These are phyloP conservation scores for Seriola dumerili DNA, from an alignment of 2,113 vertebrate species.

Conservation along the genomic window DNA sequence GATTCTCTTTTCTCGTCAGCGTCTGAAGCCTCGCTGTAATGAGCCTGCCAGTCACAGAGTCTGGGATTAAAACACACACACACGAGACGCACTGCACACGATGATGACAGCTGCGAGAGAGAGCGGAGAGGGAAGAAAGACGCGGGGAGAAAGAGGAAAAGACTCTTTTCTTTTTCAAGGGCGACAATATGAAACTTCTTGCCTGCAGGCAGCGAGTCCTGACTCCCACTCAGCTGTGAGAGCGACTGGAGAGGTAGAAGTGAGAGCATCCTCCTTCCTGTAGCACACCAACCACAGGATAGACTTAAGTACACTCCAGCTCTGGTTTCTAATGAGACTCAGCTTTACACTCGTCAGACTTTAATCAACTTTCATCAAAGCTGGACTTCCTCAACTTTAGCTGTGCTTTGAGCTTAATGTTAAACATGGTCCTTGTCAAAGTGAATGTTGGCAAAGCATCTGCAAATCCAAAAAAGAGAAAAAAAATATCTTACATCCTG, in stretches of 20 bases:
- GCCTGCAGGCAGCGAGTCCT: neutral
- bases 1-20: slow-evolving; percentile 21
- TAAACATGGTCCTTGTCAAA: neutral
- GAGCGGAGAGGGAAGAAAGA: neutral
- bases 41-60: slow-evolving; percentile 45
- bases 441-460: too few species aligned
- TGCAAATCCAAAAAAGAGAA: neutral
- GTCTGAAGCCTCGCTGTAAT: slow-evolving; percentile 20
- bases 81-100: neutral
- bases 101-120: neutral
- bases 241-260: neutral
- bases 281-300: neutral
- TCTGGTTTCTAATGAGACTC: neutral
- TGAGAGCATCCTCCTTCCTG: neutral
- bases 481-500: too few species aligned
- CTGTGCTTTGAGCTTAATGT: neutral
- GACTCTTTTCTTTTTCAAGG: slow-evolving; percentile 1
- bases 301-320: too few species aligned
- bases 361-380: neutral
- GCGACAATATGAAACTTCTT: neutral
- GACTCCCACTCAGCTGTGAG: neutral
- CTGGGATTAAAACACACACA: slow-evolving; percentile 44
- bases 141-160: neutral
- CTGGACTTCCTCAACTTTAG: neutral
- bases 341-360: neutral